phyloP scores from a whole-genome alignment of 2,797 vertebrate species.

The Eulemur rubriventer region DNA sequence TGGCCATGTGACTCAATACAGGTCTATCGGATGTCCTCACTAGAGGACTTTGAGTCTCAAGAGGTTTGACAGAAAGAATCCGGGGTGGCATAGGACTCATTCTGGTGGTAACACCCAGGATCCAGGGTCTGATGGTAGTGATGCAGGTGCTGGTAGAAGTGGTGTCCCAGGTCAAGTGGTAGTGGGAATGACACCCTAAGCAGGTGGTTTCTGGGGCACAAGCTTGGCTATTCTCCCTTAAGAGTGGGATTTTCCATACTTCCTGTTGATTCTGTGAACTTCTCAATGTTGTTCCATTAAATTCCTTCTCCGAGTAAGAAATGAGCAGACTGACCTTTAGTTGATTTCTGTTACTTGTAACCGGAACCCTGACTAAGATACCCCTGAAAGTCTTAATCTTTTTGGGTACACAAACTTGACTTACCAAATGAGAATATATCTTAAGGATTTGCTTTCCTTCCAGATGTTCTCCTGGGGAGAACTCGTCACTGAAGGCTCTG shows the following conservation, averaged over 20 bases:
- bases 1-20: not conserved
- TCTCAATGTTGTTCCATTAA: not conserved
- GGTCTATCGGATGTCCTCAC: not conserved
- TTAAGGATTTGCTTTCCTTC: not conserved
- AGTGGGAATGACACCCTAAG: not conserved
- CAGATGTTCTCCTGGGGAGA: not conserved
- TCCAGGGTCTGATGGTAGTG: not conserved
- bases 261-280: not conserved
- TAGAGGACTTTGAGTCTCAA: not conserved
- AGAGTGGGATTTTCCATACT: not conserved
- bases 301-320: not conserved
- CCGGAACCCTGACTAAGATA: not conserved
- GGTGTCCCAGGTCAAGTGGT: not conserved
- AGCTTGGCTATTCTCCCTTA: not conserved
- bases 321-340: not conserved
- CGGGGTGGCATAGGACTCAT: not conserved
- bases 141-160: not conserved
- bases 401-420: not conserved
- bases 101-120: not conserved
- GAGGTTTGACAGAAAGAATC: not conserved
- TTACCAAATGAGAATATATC: not conserved
- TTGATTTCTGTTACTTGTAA: not conserved
- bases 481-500: not conserved
- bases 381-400: not conserved
- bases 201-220: not conserved